phyloP scores from a whole-genome alignment of 92 coral and sea anemone species.

The Phenganax subtilis region DNA sequence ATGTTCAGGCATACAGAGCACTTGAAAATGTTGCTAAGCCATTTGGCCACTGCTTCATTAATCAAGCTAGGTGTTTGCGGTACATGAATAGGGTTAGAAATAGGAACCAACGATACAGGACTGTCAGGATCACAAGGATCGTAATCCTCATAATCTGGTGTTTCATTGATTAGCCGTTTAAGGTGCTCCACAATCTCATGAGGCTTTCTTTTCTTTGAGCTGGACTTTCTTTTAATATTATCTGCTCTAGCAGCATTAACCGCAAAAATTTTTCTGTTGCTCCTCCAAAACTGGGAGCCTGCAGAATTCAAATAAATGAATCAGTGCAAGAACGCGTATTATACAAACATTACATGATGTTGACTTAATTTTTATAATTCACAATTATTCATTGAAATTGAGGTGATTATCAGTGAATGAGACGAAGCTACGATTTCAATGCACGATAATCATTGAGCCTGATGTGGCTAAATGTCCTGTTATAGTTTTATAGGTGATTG shows the following conservation, averaged over 20 bases:
- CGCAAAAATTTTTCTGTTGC: constrained; percentile 32
- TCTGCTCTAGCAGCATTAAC: constrained; percentile 6
- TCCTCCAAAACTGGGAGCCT: constrained; percentile 44
- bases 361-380: too few species aligned
- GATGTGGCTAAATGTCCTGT: too few species aligned
- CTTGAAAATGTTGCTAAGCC: constrained; percentile 13
- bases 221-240: constrained; percentile 8
- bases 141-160: constrained; percentile 22
- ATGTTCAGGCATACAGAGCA: background rate
- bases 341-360: too few species aligned
- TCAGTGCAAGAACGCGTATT: background rate
- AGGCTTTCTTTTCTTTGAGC: constrained; percentile 29
- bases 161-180: constrained; percentile 32
- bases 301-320: background rate
- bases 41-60: background rate
- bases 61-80: constrained; percentile 4
- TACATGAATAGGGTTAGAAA: too few species aligned
- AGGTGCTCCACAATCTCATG: constrained; percentile 32
- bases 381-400: too few species aligned
- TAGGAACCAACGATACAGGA: background rate
- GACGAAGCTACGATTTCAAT: too few species aligned
- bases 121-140: constrained; percentile 5
- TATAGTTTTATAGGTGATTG: too few species aligned
- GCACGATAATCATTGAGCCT: too few species aligned
- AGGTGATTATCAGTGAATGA: too few species aligned